These are phyloP conservation scores for Oryzias woworae DNA, from an alignment of 2,113 vertebrate genomes.

Conservation along the genomic window DNA sequence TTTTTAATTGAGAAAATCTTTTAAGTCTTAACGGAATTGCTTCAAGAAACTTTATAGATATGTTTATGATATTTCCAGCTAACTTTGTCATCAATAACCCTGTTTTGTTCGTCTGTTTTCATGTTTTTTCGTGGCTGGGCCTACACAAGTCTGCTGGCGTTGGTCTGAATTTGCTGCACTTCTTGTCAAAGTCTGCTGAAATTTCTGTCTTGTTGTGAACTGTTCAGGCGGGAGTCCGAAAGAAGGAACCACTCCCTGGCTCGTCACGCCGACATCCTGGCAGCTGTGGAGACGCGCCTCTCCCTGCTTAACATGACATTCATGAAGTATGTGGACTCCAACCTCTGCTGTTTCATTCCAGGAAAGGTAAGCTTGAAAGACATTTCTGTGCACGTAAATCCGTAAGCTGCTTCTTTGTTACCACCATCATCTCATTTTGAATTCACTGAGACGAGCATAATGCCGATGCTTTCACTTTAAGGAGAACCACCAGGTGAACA, in stretches of 20 bases:
- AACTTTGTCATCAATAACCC: too few relatives aligned
- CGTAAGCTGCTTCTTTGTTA: not conserved
- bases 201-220: not conserved
- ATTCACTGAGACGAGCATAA: too few relatives aligned
- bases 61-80: too few relatives aligned
- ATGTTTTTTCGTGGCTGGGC: too few relatives aligned
- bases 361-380: constrained; percentile 85
- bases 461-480: too few relatives aligned
- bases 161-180: not conserved
- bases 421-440: too few relatives aligned
- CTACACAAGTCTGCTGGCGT: not conserved
- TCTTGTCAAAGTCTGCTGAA: not conserved
- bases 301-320: constrained; percentile 99
- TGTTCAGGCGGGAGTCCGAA: constrained; percentile 90
- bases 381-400: too few relatives aligned
- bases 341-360: constrained; percentile 99
- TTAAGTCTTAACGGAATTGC: too few relatives aligned
- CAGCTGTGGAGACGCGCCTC: constrained; percentile 94
- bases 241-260: constrained; percentile 96
- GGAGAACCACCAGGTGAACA: too few relatives aligned
- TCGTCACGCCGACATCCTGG: constrained; percentile 96
- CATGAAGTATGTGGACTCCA: constrained; percentile 99
- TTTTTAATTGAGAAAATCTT: too few relatives aligned
- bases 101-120: too few relatives aligned
- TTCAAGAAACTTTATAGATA: too few relatives aligned